Percentiles rank a stretch among this genome's conserved stretches.
Evolutionary conservation across 2,888 invertebrate genomes (phyloP).

Genomic region (Eupithecia exiguata): DNA sequence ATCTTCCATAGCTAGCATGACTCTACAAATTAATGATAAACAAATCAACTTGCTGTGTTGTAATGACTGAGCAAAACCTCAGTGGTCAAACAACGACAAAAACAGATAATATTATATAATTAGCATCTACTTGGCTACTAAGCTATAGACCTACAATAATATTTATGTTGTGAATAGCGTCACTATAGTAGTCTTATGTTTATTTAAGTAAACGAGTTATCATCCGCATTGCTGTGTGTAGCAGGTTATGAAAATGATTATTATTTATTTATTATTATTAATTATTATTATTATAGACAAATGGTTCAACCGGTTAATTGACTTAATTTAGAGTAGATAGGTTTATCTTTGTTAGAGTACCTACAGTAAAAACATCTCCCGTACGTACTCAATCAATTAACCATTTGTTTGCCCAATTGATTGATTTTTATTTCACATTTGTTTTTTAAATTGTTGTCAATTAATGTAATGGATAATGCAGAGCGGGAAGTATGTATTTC

Average conservation of each 20-base stretch:
- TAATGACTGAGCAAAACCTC: slow-evolving; percentile 19
- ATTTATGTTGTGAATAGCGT: background rate
- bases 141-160: background rate
- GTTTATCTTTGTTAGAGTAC: background rate
- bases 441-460: background rate
- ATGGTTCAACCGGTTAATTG: background rate
- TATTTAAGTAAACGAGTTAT: background rate
- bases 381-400: too few species aligned
- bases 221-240: background rate
- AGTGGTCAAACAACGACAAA: background rate
- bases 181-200: background rate
- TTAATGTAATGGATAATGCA: background rate
- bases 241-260: too few species aligned
- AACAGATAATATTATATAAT: background rate
- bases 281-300: too few species aligned
- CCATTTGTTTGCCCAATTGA: background rate
- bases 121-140: background rate
- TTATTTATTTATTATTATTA: too few species aligned
- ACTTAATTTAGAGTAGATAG: background rate
- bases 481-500: background rate
- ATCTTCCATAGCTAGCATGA: slow-evolving; percentile 15
- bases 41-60: slow-evolving; percentile 1
- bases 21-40: slow-evolving; percentile 3
- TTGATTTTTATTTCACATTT: background rate
- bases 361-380: background rate